These are phyloP conservation scores for Megaleporinus macrocephalus DNA, from an alignment of 2,113 vertebrate genomes.

Conservation along the genomic window DNA sequence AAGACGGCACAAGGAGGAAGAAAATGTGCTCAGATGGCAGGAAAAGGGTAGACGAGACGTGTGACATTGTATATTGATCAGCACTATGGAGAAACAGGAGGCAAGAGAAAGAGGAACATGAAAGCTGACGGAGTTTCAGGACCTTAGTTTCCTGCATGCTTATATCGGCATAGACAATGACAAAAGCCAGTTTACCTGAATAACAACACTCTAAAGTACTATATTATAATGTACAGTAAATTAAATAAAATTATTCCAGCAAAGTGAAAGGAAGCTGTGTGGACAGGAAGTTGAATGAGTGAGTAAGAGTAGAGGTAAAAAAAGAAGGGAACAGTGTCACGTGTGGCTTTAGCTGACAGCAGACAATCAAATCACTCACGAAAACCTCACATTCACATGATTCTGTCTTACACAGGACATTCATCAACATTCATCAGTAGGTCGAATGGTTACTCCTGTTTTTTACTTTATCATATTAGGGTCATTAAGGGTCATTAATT, in stretches of 20 bases:
- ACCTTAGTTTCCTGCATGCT: not conserved
- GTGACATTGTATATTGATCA: constrained; percentile 20
- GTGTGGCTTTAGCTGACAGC: not conserved
- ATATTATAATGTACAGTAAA: not conserved
- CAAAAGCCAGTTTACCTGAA: constrained; percentile 34
- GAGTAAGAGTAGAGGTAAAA: not conserved
- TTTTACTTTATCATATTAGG: not conserved
- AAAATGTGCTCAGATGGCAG: not conserved
- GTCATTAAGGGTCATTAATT: not conserved
- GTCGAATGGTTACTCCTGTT: not conserved
- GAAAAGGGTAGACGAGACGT: constrained; percentile 14
- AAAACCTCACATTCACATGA: constrained; percentile 25
- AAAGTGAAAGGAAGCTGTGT: constrained; percentile 51
- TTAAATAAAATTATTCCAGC: not conserved
- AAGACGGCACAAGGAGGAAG: not conserved
- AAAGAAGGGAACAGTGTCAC: constrained; percentile 14
- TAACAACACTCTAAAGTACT: not conserved
- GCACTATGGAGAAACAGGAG: not conserved
- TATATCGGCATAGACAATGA: not conserved
- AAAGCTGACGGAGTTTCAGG: not conserved
- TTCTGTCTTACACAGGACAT: not conserved
- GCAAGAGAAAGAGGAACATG: constrained; percentile 28
- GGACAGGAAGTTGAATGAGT: not conserved
- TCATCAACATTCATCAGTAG: not conserved
- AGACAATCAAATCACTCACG: constrained; percentile 3